Evolutionary conservation across 2,888 invertebrate genomes (phyloP), one percentile per base, ranked within the genome.

Genomic region (Meteorus colon): DNA sequence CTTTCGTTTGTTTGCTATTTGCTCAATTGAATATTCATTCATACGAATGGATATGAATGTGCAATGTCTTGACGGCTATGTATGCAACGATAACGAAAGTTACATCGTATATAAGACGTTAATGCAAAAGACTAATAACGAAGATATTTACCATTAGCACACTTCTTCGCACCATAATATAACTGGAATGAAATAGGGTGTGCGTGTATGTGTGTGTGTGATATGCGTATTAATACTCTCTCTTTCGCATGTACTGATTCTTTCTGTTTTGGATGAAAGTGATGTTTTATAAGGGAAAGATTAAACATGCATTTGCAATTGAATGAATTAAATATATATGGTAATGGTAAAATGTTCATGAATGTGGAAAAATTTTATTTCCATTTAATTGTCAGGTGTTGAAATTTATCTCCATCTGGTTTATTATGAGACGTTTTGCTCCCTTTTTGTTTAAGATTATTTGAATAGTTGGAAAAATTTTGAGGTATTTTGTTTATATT

Each of bases 121-220:
- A n/a, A 48, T 48, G 41, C 12, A 16, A 16, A n/a, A n/a, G 48
- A 16, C 48, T 48, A 48, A 48, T 48, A 14, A 48, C n/a, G 16
- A 48, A 48, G 48, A 48, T 48, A 48, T 48, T 14, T 48, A 48
- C 48, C 48, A 48, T 48, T 48, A 48, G 48, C 48, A 48, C 48
- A 48, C 48, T 48, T 48, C 48, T 48, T 48, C 48, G 14, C 48
- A n/a, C n/a, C 6, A 48, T n/a, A 48, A 48, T 48, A 48, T 48
- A 16, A 48, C n/a, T 48, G 48, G n/a, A 48, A 48, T 48, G n/a
- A 48, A 41, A 41, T 41, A 1, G 6, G 41, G 41, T 41, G 41
- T 41, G 34, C 5, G 41, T 41, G 8, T 41, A 8, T 4, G 8
- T 41, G 41, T 4, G 12, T 41, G 12, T 41, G 41, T 41, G 41